Conservation (phyloP, 2,888 invertebrate genomes). For the Serrognathus titanus region DNA sequence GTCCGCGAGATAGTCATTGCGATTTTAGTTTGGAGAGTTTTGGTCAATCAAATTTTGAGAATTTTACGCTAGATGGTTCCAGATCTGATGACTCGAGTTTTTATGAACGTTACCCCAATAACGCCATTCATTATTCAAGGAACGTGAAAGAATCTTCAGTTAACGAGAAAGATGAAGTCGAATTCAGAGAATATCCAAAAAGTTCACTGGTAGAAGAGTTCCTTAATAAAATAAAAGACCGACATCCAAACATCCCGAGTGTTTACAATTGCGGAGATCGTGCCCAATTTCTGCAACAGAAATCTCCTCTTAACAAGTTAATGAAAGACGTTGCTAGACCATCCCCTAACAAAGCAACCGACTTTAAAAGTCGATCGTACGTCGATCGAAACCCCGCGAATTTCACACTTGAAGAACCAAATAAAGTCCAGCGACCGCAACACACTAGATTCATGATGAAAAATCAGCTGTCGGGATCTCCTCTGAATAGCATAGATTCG, state of each 20-base stretch:
- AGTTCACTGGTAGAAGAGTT: conserved; percentile 34
- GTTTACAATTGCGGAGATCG: conserved; percentile 1
- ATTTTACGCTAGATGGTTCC: conserved; percentile 14
- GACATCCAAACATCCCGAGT: not conserved
- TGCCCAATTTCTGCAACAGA: conserved; percentile 5
- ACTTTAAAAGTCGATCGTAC: conserved; percentile 20
- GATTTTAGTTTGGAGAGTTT: not conserved
- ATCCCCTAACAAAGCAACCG: not conserved
- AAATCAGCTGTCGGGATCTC: conserved; percentile 8
- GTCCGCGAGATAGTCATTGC: conserved; percentile 25
- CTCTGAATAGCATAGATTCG: conserved; percentile 4
- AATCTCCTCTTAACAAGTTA: not conserved
- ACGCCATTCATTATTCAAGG: not conserved
- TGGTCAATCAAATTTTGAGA: conserved; percentile 6
- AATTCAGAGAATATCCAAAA: conserved; percentile 16
- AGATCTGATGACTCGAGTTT: too few relatives aligned
- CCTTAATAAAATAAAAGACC: conserved; percentile 20
- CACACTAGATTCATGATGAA: conserved; percentile 22
- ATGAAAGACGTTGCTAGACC: not conserved
- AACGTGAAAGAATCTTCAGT: too few relatives aligned
- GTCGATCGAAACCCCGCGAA: conserved; percentile 13
- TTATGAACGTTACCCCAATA: not conserved
- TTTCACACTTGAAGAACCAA: not conserved
- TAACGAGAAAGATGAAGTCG: too few relatives aligned
- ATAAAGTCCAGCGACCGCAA: conserved; percentile 6